A percentile compares a stretch with the other conserved stretches of the same genome.
phyloP scores from a whole-genome alignment of 1,140 invertebrate genomes.

The Protaetia brevitarsis region DNA sequence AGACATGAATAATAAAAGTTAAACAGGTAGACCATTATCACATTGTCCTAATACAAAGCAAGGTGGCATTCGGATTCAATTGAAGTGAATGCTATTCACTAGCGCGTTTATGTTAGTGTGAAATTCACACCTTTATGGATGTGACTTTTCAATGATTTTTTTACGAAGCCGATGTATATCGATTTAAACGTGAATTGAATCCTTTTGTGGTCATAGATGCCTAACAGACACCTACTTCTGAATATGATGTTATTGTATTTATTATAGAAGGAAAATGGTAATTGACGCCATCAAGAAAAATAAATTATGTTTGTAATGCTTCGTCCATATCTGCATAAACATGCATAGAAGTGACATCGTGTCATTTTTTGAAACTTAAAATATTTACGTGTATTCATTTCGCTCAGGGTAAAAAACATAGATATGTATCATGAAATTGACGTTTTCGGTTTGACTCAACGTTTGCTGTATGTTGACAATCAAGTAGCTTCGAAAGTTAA shows the following conservation, averaged over 20 bases:
- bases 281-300: constrained; percentile 4
- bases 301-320: not conserved
- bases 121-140: constrained; percentile 33
- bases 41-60: constrained; percentile 41
- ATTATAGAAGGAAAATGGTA: not conserved
- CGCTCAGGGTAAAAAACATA: no score
- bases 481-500: no score
- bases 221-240: not conserved
- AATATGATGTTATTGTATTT: not conserved
- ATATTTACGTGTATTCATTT: no score
- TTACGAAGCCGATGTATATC: constrained; percentile 4
- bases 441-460: no score
- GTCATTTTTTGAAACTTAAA: no score
- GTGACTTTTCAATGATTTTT: constrained; percentile 26
- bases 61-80: constrained; percentile 41
- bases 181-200: not conserved
- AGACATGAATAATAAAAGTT: constrained; percentile 45
- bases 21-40: constrained; percentile 45
- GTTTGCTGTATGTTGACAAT: no score
- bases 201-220: not conserved
- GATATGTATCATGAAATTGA: no score
- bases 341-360: no score
- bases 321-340: no score
- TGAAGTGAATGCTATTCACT: constrained; percentile 34
- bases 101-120: constrained; percentile 34